Evolutionary conservation across 2,888 invertebrate genomes (phyloP).

Genomic region (Oligia strigilis): DNA sequence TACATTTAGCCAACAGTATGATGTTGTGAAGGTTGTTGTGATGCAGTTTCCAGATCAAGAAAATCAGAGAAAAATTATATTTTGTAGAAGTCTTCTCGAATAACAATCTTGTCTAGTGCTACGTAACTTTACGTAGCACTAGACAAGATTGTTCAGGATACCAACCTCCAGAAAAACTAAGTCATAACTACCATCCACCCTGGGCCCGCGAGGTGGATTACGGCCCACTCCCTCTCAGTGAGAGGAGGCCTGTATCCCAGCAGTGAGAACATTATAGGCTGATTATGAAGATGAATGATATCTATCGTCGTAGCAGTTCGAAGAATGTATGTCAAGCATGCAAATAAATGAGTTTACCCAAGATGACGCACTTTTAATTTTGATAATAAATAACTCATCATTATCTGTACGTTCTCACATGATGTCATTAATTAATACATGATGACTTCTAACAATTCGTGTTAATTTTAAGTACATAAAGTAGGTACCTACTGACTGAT

Average conservation of each 20-base stretch:
- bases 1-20: too few species aligned
- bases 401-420: constrained; percentile 49
- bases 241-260: neutral
- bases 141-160: neutral
- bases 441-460: constrained; percentile 31
- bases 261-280: neutral
- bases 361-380: constrained; percentile 41
- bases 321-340: constrained; percentile 41
- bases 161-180: neutral
- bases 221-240: neutral
- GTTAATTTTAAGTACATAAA: constrained; percentile 40
- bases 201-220: neutral
- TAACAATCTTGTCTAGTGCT: neutral
- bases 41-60: neutral
- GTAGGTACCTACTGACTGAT: constrained; percentile 38
- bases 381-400: constrained; percentile 42
- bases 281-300: neutral
- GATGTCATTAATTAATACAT: constrained; percentile 36
- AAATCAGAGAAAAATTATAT: too few species aligned
- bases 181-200: neutral
- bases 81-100: neutral
- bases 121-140: too few species aligned
- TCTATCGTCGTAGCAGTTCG: neutral
- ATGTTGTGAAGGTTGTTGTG: too few species aligned
- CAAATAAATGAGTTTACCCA: constrained; percentile 16